Evolutionary conservation across 2,888 invertebrate genomes (phyloP).

Genomic region (Aphodius granarius): DNA sequence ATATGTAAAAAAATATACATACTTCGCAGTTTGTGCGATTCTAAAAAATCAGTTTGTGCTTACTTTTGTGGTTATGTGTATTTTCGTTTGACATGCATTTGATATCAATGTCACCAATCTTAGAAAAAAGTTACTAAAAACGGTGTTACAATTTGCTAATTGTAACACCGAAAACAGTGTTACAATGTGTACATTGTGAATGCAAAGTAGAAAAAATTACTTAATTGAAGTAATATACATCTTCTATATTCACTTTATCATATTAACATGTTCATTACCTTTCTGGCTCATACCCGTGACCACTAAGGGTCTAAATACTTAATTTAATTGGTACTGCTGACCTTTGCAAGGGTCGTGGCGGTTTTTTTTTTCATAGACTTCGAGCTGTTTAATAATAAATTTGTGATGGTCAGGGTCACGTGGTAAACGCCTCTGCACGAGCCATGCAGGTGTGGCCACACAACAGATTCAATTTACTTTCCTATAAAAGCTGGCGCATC

Average conservation of each 20-base stretch:
- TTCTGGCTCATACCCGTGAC: not conserved
- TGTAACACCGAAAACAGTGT: too few species aligned
- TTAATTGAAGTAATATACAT: too few species aligned
- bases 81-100: too few species aligned
- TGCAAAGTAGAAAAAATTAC: too few species aligned
- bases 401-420: not conserved
- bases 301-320: not conserved
- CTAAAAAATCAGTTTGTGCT: too few species aligned
- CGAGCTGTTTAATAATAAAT: not conserved
- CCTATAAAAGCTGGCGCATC: not conserved
- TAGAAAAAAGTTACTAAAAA: too few species aligned
- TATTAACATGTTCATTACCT: not conserved
- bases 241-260: not conserved
- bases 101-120: too few species aligned
- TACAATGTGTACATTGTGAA: too few species aligned
- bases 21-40: too few species aligned
- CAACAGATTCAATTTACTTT: not conserved
- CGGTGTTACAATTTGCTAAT: too few species aligned
- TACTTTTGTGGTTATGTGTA: too few species aligned
- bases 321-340: not conserved
- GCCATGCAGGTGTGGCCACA: not conserved
- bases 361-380: not conserved
- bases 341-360: not conserved
- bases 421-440: not conserved
- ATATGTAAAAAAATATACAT: too few species aligned